Evolutionary conservation across 2,113 vertebrate genomes (phyloP).

Genomic region (Grallaria varia): DNA sequence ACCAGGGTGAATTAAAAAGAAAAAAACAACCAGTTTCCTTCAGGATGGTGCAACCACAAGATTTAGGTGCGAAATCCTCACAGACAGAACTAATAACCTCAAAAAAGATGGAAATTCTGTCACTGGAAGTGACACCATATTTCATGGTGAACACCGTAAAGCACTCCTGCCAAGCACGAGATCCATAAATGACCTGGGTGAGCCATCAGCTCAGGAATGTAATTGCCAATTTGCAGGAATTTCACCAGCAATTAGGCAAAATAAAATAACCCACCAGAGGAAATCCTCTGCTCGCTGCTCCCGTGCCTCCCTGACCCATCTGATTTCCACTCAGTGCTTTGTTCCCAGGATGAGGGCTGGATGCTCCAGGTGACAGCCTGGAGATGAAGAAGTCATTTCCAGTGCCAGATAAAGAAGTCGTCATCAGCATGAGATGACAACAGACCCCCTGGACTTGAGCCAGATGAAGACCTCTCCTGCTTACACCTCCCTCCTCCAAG

Average conservation of each 20-base stretch:
- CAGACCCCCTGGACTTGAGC: not conserved
- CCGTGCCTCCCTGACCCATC: not conserved
- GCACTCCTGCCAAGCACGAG: constrained; percentile 44
- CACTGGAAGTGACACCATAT: not conserved
- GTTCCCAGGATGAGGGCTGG: not conserved
- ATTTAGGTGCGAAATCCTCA: not conserved
- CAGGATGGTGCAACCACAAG: not conserved
- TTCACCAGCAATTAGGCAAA: constrained; percentile 75
- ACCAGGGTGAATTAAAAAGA: not conserved
- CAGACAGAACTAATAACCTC: constrained; percentile 3
- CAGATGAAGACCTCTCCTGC: not conserved
- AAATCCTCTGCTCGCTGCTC: constrained; percentile 8
- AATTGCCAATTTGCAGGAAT: constrained; percentile 72
- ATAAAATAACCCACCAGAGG: constrained; percentile 58
- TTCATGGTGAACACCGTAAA: constrained; percentile 25
- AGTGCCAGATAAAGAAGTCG: not conserved
- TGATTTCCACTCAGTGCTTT: not conserved
- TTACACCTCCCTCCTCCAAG: not conserved
- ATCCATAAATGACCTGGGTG: constrained; percentile 62
- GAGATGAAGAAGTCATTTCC: not conserved
- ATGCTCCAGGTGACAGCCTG: not conserved
- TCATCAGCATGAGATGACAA: not conserved
- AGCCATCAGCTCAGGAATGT: constrained; percentile 62
- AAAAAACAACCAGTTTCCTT: not conserved
- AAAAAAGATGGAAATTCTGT: not conserved